These are phyloP conservation scores for Perca fluviatilis DNA, from an alignment of 2,113 vertebrate genomes.

Conservation along the genomic window DNA sequence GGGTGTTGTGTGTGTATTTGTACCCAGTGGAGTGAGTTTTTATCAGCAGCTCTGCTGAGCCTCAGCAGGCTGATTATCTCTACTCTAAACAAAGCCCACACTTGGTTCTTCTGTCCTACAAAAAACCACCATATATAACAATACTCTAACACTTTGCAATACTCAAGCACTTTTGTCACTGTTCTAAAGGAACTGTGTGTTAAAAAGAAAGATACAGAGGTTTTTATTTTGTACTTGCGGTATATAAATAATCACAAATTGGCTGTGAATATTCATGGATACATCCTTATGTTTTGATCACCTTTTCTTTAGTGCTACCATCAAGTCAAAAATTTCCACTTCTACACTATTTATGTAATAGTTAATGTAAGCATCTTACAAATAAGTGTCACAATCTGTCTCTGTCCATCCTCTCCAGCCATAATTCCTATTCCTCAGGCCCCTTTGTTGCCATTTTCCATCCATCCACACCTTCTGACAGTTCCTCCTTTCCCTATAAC, in stretches of 20 bases:
- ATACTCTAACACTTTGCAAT: background rate
- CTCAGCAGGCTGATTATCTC: slow-evolving; percentile 27
- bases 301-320: no score
- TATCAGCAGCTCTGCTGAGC: slow-evolving; percentile 27
- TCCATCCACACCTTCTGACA: no score
- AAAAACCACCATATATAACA: background rate
- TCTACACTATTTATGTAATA: no score
- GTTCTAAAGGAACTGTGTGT: background rate
- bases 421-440: no score
- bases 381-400: no score
- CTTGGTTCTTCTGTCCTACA: slow-evolving; percentile 1
- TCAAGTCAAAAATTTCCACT: no score
- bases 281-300: no score
- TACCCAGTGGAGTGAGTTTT: slow-evolving; percentile 9
- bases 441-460: no score
- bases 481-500: no score
- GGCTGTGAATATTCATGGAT: no score
- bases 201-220: background rate
- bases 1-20: slow-evolving; percentile 20
- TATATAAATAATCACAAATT: background rate
- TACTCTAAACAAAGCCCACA: slow-evolving; percentile 31
- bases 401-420: no score
- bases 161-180: background rate
- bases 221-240: background rate
- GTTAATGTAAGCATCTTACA: no score